These are phyloP conservation scores for Euwallacea fornicatus DNA, from an alignment of 1,140 invertebrate genomes.

Conservation along the genomic window DNA sequence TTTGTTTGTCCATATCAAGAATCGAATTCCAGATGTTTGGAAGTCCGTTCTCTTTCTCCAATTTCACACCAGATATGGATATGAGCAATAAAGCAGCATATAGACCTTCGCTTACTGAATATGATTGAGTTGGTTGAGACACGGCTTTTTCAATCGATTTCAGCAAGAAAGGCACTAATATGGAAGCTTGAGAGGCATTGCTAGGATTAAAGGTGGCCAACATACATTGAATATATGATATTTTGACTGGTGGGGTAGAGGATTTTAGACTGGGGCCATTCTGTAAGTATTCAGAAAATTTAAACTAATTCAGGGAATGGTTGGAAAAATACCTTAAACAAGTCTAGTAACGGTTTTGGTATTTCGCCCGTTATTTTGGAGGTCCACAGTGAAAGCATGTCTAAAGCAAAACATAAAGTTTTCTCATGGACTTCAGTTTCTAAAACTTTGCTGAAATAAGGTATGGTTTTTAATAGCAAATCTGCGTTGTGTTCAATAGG, in stretches of 20 bases:
- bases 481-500: conserved; percentile 60
- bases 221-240: conserved; percentile 77
- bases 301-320: background rate
- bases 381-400: conserved; percentile 81
- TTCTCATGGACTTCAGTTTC: conserved; percentile 92
- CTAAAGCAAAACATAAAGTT: conserved; percentile 77
- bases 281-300: conserved; percentile 52
- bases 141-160: conserved; percentile 72
- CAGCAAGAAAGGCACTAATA: conserved; percentile 62
- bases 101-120: conserved; percentile 76
- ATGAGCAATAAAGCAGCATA: conserved; percentile 74
- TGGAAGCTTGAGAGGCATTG: conserved; percentile 55
- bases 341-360: conserved; percentile 71
- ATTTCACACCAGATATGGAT: conserved; percentile 61
- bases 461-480: conserved; percentile 65
- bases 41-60: conserved; percentile 61
- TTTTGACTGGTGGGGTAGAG: conserved; percentile 74
- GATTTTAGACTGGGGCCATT: conserved; percentile 79
- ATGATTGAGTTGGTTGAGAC: conserved; percentile 64
- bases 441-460: conserved; percentile 76
- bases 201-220: conserved; percentile 63
- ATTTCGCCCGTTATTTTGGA: conserved; percentile 66
- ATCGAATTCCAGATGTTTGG: conserved; percentile 69
- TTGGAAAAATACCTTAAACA: conserved; percentile 65
- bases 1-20: conserved; percentile 73